A percentile compares a stretch with the other conserved stretches of the same genome.
These are phyloP conservation scores for Ptychodera flava DNA, from an alignment of 35 echinoderm and acorn worm species.

Conservation along the genomic window DNA sequence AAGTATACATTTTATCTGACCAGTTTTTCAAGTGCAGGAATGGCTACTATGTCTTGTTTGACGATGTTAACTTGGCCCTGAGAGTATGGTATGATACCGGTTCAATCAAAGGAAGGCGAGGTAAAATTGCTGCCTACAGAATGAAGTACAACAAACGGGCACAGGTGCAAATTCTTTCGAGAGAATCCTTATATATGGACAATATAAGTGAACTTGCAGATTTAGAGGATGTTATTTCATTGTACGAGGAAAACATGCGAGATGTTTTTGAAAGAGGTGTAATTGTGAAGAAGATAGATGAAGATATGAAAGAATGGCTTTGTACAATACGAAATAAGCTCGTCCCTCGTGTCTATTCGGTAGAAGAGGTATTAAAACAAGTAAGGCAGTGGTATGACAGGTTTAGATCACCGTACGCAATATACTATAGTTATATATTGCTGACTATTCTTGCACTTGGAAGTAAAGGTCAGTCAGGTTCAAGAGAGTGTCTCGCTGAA, in stretches of 20 bases:
- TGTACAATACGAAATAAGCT: neutral
- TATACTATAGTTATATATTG: conserved; percentile 25
- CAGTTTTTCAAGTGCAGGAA: conserved; percentile 9
- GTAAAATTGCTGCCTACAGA: conserved; percentile 28
- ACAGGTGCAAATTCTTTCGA: too few species aligned
- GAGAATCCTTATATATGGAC: conserved; percentile 5
- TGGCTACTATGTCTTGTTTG: conserved; percentile 7
- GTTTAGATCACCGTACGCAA: neutral
- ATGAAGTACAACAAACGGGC: neutral
- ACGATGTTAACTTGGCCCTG: conserved; percentile 6
- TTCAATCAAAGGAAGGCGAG: conserved; percentile 3
- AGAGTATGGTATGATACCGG: conserved; percentile 13
- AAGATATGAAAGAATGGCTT: conserved; percentile 24
- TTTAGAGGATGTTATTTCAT: neutral
- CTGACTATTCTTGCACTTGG: neutral
- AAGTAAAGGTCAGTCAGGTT: neutral
- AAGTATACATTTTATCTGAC: too few species aligned
- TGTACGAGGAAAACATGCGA: conserved; percentile 19
- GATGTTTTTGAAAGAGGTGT: conserved; percentile 9
- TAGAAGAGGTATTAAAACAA: conserved; percentile 9
- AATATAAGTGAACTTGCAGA: neutral
- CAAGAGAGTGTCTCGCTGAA: conserved; percentile 1
- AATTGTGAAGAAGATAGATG: conserved; percentile 4
- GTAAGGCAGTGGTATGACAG: conserved; percentile 17
- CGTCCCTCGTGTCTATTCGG: neutral